These are phyloP conservation scores for Carassius carassius DNA, from an alignment of 2,113 vertebrate genomes.

Conservation along the genomic window DNA sequence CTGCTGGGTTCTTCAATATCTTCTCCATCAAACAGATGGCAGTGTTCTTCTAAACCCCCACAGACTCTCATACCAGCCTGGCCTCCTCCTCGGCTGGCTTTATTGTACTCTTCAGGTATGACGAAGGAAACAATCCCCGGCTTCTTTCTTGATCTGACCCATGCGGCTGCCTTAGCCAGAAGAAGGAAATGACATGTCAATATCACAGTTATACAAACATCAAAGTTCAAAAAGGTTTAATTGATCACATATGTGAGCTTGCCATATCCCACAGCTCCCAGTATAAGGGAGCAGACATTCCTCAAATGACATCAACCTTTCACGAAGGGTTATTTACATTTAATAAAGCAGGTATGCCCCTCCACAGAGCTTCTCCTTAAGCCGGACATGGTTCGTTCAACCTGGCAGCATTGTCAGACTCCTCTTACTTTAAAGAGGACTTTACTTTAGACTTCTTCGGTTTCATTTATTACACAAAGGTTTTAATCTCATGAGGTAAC, in stretches of 20 bases:
- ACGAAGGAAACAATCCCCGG: too few species aligned
- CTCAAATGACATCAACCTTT: constrained; percentile 28
- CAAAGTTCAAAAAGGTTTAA: constrained; percentile 24
- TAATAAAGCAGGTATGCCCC: constrained; percentile 42
- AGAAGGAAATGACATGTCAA: constrained; percentile 34
- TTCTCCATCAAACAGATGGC: background rate
- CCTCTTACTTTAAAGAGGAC: background rate
- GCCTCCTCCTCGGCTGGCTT: background rate
- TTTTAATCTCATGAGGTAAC: too few species aligned
- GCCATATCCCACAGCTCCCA: background rate
- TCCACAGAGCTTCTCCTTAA: constrained; percentile 12
- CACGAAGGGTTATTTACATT: constrained; percentile 30
- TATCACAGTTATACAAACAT: constrained; percentile 36
- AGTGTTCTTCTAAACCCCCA: background rate
- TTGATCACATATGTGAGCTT: constrained; percentile 32
- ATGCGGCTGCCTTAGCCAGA: background rate
- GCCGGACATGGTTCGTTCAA: background rate
- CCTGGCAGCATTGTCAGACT: background rate
- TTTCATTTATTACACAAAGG: background rate
- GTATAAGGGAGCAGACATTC: constrained; percentile 16
- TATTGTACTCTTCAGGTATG: background rate
- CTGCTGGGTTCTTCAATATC: background rate
- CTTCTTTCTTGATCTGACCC: constrained; percentile 14
- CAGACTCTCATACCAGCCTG: background rate
- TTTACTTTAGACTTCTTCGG: background rate